A percentile compares a stretch with the other conserved stretches of the same genome.
These are phyloP conservation scores for Heteronetta atricapilla DNA, from an alignment of 2,113 vertebrate species.

Conservation along the genomic window DNA sequence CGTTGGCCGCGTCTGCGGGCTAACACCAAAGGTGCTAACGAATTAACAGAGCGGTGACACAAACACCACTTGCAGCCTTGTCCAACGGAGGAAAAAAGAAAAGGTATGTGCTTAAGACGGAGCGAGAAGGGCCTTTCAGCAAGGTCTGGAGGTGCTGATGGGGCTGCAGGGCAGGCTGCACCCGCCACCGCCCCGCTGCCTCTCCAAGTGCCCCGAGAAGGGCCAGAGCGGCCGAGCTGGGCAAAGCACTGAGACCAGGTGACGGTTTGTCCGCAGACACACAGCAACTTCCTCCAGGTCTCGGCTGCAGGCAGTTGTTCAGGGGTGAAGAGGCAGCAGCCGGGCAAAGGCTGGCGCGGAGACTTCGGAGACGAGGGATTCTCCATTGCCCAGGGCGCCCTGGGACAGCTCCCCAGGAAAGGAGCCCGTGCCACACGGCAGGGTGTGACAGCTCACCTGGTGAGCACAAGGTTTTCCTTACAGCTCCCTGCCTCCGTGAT, in stretches of 20 bases:
- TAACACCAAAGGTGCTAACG: too few relatives aligned
- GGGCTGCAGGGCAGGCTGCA: neutral
- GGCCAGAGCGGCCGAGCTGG: neutral
- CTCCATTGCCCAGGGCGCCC: neutral
- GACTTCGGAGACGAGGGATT: neutral
- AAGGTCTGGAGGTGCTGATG: neutral
- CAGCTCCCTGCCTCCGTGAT: neutral
- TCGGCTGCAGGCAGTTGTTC: neutral
- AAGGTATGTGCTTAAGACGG: neutral
- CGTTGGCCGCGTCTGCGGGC: neutral
- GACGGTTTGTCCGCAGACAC: neutral
- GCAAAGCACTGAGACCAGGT: neutral
- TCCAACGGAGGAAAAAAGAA: neutral
- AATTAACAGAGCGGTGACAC: conserved; percentile 16
- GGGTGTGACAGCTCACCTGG: neutral
- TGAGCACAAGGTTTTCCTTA: neutral
- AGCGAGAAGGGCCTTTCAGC: neutral
- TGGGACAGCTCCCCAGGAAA: neutral
- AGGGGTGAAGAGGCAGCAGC: neutral
- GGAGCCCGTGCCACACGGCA: neutral
- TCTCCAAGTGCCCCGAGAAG: neutral
- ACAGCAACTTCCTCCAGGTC: neutral
- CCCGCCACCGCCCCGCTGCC: neutral
- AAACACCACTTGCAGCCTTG: neutral
- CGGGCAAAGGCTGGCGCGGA: neutral